Evolutionary conservation across 2,888 invertebrate species (phyloP).

Genomic region (Zele albiditarsus): DNA sequence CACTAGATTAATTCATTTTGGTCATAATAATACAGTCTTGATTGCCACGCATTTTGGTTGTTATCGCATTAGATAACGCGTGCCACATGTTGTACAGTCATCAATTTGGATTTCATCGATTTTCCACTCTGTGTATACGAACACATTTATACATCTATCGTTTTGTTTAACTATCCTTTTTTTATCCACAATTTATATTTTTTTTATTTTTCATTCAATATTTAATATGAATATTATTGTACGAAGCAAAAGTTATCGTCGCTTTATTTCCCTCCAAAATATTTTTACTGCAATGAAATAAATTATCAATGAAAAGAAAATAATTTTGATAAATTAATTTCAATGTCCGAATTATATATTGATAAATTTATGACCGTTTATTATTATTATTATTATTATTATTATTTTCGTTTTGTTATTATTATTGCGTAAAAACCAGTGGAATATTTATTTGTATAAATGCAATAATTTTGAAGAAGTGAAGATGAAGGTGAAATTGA

Average conservation of each 20-base stretch:
- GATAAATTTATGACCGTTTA: neutral
- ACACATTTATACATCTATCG: neutral
- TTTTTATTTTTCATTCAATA: neutral
- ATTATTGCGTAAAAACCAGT: neutral
- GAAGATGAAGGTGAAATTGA: neutral
- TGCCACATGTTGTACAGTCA: constrained; percentile 32
- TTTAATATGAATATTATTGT: neutral
- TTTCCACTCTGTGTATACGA: neutral
- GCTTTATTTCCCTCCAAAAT: too few species aligned
- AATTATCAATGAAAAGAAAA: too few species aligned
- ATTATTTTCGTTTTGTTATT: neutral
- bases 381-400: neutral
- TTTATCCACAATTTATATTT: neutral
- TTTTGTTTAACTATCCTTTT: neutral
- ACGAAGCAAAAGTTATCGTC: too few species aligned
- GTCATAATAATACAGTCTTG: neutral
- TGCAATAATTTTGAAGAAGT: too few species aligned
- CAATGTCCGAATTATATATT: neutral
- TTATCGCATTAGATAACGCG: constrained; percentile 38
- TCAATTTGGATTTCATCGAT: constrained; percentile 38
- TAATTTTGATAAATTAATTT: too few species aligned
- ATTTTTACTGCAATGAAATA: too few species aligned
- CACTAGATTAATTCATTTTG: constrained; percentile 10
- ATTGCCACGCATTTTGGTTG: constrained; percentile 21
- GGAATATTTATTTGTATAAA: neutral